Conservation (phyloP, 1,140 invertebrate species). For the Contarinia nasturtii region DNA sequence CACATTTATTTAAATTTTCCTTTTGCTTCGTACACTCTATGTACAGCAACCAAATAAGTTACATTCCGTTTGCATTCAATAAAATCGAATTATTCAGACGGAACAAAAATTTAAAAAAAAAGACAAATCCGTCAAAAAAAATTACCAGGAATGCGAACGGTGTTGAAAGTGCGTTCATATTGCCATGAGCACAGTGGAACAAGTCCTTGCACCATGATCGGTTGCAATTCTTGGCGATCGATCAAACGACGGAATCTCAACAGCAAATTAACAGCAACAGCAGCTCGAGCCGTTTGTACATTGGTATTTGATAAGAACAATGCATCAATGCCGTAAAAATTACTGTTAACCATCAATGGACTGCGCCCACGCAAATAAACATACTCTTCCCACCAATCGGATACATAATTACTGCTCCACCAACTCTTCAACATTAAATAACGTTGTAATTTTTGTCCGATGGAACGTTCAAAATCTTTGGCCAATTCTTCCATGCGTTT, state of each 20-base stretch:
- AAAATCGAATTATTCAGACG: too few species aligned
- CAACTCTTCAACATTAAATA: constrained; percentile 91
- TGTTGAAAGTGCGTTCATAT: constrained; percentile 95
- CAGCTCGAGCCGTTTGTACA: constrained; percentile 78
- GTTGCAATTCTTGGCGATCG: constrained; percentile 84
- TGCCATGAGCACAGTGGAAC: constrained; percentile 96
- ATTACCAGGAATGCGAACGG: constrained; percentile 84
- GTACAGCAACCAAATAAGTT: too few species aligned
- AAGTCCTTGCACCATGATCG: constrained; percentile 79
- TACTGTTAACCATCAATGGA: constrained; percentile 94
- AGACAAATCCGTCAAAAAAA: too few species aligned
- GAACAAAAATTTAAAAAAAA: too few species aligned
- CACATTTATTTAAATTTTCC: too few species aligned
- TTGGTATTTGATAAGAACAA: constrained; percentile 64
- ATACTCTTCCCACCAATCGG: constrained; percentile 99
- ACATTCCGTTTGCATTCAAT: too few species aligned
- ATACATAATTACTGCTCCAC: constrained; percentile 86
- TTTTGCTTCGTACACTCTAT: too few species aligned
- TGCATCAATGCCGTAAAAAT: constrained; percentile 93
- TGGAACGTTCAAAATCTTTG: constrained; percentile 74
- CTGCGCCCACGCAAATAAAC: constrained; percentile 87
- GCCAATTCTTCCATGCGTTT: constrained; percentile 66
- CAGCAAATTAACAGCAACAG: constrained; percentile 64
- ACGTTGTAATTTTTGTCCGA: constrained; percentile 81
- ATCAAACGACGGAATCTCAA: constrained; percentile 74